Evolutionary conservation across 2,113 vertebrate species (phyloP), one percentile per base, ranked within the genome.

Genomic region (Pangasianodon gigas): DNA sequence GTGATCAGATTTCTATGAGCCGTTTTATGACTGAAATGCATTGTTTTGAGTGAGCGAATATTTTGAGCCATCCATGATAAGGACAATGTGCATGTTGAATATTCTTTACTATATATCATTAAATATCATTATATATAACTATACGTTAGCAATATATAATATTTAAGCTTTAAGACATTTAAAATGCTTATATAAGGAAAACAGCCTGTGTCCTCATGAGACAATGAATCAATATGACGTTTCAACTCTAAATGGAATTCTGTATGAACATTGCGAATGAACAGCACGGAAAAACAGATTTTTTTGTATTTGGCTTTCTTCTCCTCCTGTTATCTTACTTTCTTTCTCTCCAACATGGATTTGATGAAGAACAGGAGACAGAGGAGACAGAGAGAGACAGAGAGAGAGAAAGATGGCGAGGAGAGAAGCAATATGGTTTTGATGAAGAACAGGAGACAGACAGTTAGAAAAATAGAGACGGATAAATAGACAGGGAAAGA

Each of bases 361-460:
- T 87, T 90, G 85, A 90, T 87, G 85, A 87, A 90, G 85, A 86
- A 51, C 79, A 81, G 89, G 46, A 90, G 84, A 89, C 29, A 19
- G 41, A 60, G 86, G 52, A 56, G 18, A 56, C 46, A 87, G 69
- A 87, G 21, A 75, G 62, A 51, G 24, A n/a, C 29, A 81, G 83
- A 75, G 69, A 87, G 85, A 87, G 52, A 87, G 69, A 67, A 52
- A 87, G 32, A 56, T 5, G 5, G 32, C 5, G 10, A 56, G 41
- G 32, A 54, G 48, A 87, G 24, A 75, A 87, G 37, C 10, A 56
- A 54, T 41, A 26, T 86, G 79, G 51, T 82, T 82, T 82, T 82
- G 52, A 83, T 83, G 32, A 37, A 83, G 81, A 83, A 54, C 51
- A 82, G 75, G 26, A 81, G 48, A 81, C 74, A 75, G 74, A 46